These are phyloP conservation scores for Leptodactylus fuscus DNA, from an alignment of 2,113 vertebrate species.

Conservation along the genomic window DNA sequence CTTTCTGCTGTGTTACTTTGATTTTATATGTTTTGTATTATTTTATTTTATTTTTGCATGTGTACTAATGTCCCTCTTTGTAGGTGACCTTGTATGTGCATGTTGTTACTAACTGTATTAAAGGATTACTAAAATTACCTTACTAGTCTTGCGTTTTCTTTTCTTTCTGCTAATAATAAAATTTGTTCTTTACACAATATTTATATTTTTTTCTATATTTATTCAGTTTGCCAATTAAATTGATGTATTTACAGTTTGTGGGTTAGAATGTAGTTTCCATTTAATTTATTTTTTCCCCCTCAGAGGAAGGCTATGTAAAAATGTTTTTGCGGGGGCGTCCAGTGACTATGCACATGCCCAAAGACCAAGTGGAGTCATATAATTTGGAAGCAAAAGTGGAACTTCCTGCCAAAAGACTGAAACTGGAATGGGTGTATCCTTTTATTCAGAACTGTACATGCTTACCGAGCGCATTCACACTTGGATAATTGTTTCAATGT, in stretches of 20 bases:
- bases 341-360: slow-evolving; percentile 98
- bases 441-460: no score
- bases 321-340: slow-evolving; percentile 98
- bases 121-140: slow-evolving; percentile 29
- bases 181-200: not conserved
- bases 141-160: slow-evolving; percentile 43
- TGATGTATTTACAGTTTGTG: not conserved
- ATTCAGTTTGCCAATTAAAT: not conserved
- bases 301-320: slow-evolving; percentile 98
- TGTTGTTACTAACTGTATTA: slow-evolving; percentile 38
- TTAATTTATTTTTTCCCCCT: slow-evolving; percentile 69
- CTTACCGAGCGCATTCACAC: not conserved
- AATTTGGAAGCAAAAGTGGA: slow-evolving; percentile 91
- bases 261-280: not conserved
- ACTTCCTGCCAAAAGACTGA: slow-evolving; percentile 89
- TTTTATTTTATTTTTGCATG: slow-evolving; percentile 9
- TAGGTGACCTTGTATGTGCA: slow-evolving; percentile 53
- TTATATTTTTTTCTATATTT: not conserved
- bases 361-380: slow-evolving; percentile 92
- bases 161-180: not conserved
- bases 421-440: slow-evolving; percentile 99
- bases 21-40: not conserved
- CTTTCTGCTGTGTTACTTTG: not conserved
- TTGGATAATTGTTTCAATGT: not conserved
- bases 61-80: slow-evolving; percentile 53